Percentiles rank a stretch among this genome's conserved stretches.
These are phyloP conservation scores for Microchirus variegatus DNA, from an alignment of 2,797 vertebrate species.

Conservation along the genomic window DNA sequence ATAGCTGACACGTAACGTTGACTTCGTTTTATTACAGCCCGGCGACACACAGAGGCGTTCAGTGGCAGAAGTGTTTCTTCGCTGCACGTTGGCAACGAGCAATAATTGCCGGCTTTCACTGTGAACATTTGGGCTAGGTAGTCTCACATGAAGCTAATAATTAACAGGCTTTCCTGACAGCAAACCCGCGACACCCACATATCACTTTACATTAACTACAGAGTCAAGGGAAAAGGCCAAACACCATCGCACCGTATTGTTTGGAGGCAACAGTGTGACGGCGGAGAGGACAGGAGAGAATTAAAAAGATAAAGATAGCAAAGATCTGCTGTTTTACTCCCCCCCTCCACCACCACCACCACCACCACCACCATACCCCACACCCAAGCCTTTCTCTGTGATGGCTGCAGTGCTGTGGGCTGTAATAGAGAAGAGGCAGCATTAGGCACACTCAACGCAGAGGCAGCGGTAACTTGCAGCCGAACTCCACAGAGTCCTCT, in stretches of 20 bases:
- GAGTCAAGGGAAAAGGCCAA: constrained; percentile 18
- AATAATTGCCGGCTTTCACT: constrained; percentile 56
- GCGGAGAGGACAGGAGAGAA: constrained; percentile 55
- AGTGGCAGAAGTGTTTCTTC: constrained; percentile 16
- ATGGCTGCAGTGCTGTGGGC: constrained; percentile 36
- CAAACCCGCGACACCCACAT: constrained; percentile 47
- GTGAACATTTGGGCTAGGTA: constrained; percentile 14
- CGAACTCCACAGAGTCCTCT: constrained; percentile 74
- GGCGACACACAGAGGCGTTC: background rate
- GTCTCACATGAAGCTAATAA: constrained; percentile 43
- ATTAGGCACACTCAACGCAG: constrained; percentile 74
- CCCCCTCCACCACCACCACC: background rate
- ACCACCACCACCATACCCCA: background rate
- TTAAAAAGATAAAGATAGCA: constrained; percentile 62
- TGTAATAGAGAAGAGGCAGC: constrained; percentile 72
- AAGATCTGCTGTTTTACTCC: constrained; percentile 44
- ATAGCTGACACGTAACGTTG: too few species aligned
- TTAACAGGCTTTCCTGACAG: constrained; percentile 57
- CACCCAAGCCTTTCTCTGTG: background rate
- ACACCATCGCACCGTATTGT: constrained; percentile 43
- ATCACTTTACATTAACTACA: constrained; percentile 35
- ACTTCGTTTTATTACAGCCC: constrained; percentile 9
- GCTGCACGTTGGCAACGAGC: constrained; percentile 19
- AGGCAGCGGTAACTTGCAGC: constrained; percentile 74
- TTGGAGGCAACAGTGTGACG: constrained; percentile 48